These are phyloP conservation scores for Drosophila miranda DNA, from an alignment of 1,140 invertebrate species.

Conservation along the genomic window DNA sequence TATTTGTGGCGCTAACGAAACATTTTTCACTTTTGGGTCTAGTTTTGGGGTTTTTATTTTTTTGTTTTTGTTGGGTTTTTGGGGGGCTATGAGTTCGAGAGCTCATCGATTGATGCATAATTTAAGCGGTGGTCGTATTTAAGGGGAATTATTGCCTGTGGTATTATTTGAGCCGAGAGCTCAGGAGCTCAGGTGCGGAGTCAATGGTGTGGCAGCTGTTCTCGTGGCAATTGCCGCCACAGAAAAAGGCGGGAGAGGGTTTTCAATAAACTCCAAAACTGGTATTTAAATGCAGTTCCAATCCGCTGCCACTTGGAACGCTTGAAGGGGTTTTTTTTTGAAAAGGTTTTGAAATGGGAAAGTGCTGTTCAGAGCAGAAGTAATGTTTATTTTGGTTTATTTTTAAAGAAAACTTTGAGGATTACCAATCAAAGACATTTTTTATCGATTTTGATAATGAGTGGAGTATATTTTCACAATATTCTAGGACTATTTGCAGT, in stretches of 20 bases:
- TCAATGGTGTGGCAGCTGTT: neutral
- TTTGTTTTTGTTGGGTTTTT: too few species aligned
- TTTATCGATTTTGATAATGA: too few species aligned
- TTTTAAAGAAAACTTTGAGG: too few species aligned
- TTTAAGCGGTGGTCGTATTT: constrained; percentile 67
- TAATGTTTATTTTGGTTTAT: too few species aligned
- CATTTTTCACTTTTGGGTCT: constrained; percentile 55
- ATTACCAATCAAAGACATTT: too few species aligned
- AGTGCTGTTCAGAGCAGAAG: too few species aligned
- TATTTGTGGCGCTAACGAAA: constrained; percentile 42
- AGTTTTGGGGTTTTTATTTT: constrained; percentile 13
- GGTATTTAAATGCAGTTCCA: constrained; percentile 26
- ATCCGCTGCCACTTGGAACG: neutral
- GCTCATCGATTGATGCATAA: constrained; percentile 54
- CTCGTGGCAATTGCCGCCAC: constrained; percentile 4
- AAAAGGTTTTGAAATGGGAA: too few species aligned
- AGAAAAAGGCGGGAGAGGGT: neutral
- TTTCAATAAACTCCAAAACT: constrained; percentile 15
- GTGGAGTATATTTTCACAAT: too few species aligned
- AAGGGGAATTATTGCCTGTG: constrained; percentile 69
- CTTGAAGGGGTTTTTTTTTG: constrained; percentile 5
- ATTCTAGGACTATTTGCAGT: too few species aligned
- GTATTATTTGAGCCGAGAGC: constrained; percentile 33
- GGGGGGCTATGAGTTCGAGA: constrained; percentile 3
- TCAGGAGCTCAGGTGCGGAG: neutral